These are phyloP conservation scores for Caenorhabditis sp. DNA, from an alignment of 2,888 invertebrate genomes.

Conservation along the genomic window DNA sequence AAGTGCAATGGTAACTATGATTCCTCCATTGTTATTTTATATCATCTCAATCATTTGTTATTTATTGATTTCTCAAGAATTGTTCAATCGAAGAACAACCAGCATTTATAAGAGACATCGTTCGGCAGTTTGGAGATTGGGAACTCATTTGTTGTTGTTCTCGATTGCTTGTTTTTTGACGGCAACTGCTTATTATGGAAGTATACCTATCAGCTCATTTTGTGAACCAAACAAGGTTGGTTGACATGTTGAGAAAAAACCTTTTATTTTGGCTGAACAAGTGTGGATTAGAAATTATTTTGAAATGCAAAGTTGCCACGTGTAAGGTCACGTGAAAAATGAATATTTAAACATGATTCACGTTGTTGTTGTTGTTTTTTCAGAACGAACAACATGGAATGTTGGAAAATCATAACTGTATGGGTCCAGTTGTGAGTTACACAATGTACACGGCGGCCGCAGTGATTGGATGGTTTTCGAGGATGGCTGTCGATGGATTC, in stretches of 20 bases:
- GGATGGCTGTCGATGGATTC: constrained; percentile 52
- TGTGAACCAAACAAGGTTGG: constrained; percentile 19
- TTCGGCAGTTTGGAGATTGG: constrained; percentile 31
- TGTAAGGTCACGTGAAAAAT: too few relatives aligned
- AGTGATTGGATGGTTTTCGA: constrained; percentile 46
- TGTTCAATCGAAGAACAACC: constrained; percentile 23
- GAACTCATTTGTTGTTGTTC: constrained; percentile 32
- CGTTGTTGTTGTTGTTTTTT: too few relatives aligned
- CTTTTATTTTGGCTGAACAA: too few relatives aligned
- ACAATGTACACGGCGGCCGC: constrained; percentile 45
- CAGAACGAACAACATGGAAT: too few relatives aligned
- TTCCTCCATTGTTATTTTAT: constrained; percentile 30
- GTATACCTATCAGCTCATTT: constrained; percentile 21
- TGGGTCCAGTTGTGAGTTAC: constrained; percentile 43
- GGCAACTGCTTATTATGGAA: constrained; percentile 28
- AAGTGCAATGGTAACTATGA: constrained; percentile 24
- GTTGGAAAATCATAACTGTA: constrained; percentile 26
- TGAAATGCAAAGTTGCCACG: too few relatives aligned
- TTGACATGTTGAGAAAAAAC: too few relatives aligned
- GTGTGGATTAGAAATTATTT: too few relatives aligned
- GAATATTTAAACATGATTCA: too few relatives aligned
- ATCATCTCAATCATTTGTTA: constrained; percentile 28
- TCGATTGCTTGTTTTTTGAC: constrained; percentile 27
- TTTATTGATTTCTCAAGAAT: constrained; percentile 24
- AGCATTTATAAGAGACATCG: constrained; percentile 27